Evolutionary conservation across 2,888 invertebrate species (phyloP).

Genomic region (Patella depressa): DNA sequence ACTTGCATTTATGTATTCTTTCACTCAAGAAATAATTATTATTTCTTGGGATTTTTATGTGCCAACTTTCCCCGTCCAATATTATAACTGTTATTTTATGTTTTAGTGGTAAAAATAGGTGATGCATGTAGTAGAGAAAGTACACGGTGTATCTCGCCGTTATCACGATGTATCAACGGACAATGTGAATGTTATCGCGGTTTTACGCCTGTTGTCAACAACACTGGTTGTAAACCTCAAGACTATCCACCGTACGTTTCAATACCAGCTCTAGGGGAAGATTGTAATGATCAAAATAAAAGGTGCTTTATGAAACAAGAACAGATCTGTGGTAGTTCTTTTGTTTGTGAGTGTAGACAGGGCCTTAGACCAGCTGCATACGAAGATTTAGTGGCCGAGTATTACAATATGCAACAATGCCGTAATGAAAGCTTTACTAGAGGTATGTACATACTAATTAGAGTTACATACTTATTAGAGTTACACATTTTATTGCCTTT

Average conservation of each 20-base stretch:
- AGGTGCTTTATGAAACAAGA: neutral
- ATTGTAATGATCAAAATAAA: neutral
- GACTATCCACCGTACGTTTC: neutral
- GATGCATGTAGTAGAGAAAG: neutral
- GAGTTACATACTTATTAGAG: no score
- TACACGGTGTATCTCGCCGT: neutral
- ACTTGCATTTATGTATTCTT: no score
- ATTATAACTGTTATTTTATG: neutral
- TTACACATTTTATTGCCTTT: no score
- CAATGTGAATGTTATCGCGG: constrained; percentile 2
- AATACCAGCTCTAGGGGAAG: neutral
- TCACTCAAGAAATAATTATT: no score
- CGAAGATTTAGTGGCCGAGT: neutral
- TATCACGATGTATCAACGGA: neutral
- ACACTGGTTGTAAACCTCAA: neutral
- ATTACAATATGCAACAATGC: neutral
- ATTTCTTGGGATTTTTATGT: no score
- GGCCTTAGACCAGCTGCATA: neutral
- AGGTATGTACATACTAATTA: neutral
- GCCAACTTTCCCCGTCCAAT: no score
- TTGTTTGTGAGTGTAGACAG: neutral
- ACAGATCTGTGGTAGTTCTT: neutral
- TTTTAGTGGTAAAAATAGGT: neutral
- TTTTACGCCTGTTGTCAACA: neutral
- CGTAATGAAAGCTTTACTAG: neutral